Percentiles rank a stretch among this genome's conserved stretches.
Conservation (phyloP, 2,888 invertebrate species). For the Shargacucullia verbasci region DNA sequence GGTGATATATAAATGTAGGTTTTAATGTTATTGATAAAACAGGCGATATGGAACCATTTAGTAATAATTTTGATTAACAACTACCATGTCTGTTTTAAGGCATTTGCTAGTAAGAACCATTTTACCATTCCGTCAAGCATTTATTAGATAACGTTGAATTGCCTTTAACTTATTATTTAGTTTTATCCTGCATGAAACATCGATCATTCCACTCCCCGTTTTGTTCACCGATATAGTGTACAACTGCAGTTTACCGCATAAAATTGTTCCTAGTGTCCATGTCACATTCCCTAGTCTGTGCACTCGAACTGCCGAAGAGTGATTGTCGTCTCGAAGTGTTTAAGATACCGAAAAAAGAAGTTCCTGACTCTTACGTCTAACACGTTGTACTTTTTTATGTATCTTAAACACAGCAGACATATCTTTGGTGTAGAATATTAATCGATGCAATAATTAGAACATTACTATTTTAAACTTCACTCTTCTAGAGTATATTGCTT, state of each 20-base stretch:
- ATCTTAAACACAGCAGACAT: conserved; percentile 58
- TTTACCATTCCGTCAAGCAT: conserved; percentile 71
- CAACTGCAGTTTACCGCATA: conserved; percentile 43
- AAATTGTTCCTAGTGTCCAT: conserved; percentile 77
- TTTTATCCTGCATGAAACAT: conserved; percentile 56
- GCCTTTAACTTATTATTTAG: conserved; percentile 38
- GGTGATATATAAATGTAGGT: conserved; percentile 37
- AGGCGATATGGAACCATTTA: conserved; percentile 76
- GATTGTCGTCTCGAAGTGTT: conserved; percentile 78
- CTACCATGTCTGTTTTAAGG: conserved; percentile 61
- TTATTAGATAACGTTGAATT: conserved; percentile 53
- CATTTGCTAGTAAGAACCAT: conserved; percentile 55
- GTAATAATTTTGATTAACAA: conserved; percentile 59
- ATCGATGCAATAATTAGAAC: conserved; percentile 55
- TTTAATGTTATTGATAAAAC: conserved; percentile 35
- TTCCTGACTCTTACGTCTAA: conserved; percentile 8
- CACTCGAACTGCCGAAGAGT: conserved; percentile 87
- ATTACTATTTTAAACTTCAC: conserved; percentile 42
- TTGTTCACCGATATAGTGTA: conserved; percentile 38
- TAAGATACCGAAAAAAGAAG: conserved; percentile 61
- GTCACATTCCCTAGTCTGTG: conserved; percentile 82
- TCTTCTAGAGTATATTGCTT: conserved; percentile 70
- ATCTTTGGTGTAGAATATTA: conserved; percentile 62
- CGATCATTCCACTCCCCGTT: conserved; percentile 55
- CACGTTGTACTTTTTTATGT: conserved; percentile 45